Base-by-base conservation (phyloP, 2,113 vertebrate species). In the Cochlearius cochlearius region DNA sequence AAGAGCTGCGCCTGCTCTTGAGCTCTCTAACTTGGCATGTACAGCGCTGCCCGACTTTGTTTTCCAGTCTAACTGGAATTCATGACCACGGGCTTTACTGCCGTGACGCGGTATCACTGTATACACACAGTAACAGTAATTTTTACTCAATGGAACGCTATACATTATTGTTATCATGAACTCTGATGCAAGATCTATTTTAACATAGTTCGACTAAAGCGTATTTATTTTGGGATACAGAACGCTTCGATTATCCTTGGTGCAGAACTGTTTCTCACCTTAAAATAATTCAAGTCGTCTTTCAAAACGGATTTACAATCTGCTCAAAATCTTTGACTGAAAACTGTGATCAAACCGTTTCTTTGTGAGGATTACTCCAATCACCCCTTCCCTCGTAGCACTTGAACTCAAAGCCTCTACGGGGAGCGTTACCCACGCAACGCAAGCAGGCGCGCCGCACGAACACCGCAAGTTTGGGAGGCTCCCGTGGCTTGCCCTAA, bases 31-130 rank as follows among this genome's bases (percentile, higher is more conserved):
- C 26, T 63, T 56, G 32, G 68, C n/a, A 29, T 22, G 9, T 12
- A 17, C 19, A 38, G 53, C 3, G 12, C 71, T 39, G 66, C 32
- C 23, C 39, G 30, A 4, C 10, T 43, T 60, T 0, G 2, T 30
- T 36, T 53, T 17, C 63, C 50, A 77, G 64, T 10, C 58, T 25
- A 36, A 59, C 15, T 8, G 22, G 38, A 64, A 53, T 17, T 72
- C 30, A 16, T 4, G 10, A 32, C 27, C 12, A 7, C 6, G 11
- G 27, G 43, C 50, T 62, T 75, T 56, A 55, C 21, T 38, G 30
- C 29, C 63, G 43, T 2, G 41, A 41, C 32, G 20, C 12, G 34
- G 27, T 22, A 71, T 52, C 58, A 45, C 25, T 32, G 38, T 26
- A 45, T 11, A 32, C 15, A 43, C 20, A 27, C 25, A 53, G 5